Conservation (phyloP, 2,888 invertebrate genomes). For the Heliconius cydno region DNA sequence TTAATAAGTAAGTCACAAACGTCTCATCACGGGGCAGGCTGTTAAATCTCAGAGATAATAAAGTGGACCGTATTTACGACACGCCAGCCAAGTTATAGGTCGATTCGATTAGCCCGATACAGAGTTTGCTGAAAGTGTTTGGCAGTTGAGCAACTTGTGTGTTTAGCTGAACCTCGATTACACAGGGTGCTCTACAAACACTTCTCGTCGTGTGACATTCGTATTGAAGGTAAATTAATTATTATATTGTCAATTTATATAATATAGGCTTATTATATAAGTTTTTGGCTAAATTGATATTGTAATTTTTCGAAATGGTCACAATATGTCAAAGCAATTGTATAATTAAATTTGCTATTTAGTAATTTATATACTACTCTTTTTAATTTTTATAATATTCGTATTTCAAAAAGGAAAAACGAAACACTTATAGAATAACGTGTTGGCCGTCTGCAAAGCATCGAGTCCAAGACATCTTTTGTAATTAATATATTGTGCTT, state of each 20-base stretch:
- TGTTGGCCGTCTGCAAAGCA: too few species aligned
- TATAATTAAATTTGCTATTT: too few species aligned
- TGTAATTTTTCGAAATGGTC: background rate
- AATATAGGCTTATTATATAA: background rate
- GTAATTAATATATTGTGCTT: conserved; percentile 69
- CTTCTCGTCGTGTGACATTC: conserved; percentile 46
- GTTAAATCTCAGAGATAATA: conserved; percentile 69
- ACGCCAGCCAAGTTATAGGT: conserved; percentile 66
- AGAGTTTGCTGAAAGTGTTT: conserved; percentile 68
- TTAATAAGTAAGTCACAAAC: conserved; percentile 44
- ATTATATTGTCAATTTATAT: background rate
- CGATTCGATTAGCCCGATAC: conserved; percentile 72
- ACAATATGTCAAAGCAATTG: too few species aligned
- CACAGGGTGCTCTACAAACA: conserved; percentile 52
- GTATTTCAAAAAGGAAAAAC: too few species aligned
- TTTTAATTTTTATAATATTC: too few species aligned
- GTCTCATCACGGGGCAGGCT: conserved; percentile 51
- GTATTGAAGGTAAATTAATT: conserved; percentile 41
- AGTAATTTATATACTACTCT: too few species aligned
- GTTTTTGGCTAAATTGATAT: background rate
- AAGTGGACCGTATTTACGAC: conserved; percentile 70
- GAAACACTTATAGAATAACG: too few species aligned
- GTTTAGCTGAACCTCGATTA: conserved; percentile 59
- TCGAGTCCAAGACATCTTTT: conserved; percentile 52
- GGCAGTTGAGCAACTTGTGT: conserved; percentile 60